Evolutionary conservation across 2,888 invertebrate species (phyloP).

Genomic region (Oscheius onirici): DNA sequence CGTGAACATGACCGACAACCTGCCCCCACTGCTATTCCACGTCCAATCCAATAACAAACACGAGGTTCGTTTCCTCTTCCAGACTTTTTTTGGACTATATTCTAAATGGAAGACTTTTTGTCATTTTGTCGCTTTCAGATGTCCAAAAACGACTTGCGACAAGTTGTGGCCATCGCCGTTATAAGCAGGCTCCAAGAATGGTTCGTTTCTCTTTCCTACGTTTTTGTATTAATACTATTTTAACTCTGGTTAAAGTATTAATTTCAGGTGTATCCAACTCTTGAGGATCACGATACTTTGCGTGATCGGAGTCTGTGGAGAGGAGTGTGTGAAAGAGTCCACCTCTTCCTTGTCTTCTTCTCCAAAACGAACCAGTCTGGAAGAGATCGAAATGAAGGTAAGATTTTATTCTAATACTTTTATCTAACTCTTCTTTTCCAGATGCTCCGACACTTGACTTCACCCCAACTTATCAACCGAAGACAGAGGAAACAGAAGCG

Average conservation of each 20-base stretch:
- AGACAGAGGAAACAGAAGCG: slow-evolving; percentile 50
- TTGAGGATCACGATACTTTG: slow-evolving; percentile 69
- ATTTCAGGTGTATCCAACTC: slow-evolving; percentile 65
- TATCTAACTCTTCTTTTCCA: slow-evolving; percentile 37
- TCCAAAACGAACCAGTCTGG: slow-evolving; percentile 36
- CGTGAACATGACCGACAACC: slow-evolving; percentile 30
- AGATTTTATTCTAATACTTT: background rate
- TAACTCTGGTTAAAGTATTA: background rate
- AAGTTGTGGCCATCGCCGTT: slow-evolving; percentile 32
- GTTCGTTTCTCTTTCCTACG: slow-evolving; percentile 21
- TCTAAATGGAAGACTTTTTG: background rate
- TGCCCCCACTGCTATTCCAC: slow-evolving; percentile 30
- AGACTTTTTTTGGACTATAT: background rate
- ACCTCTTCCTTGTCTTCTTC: background rate
- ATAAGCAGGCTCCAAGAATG: slow-evolving; percentile 32
- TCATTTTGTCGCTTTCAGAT: slow-evolving; percentile 29
- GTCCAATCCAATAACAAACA: slow-evolving; percentile 27
- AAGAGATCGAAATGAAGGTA: slow-evolving; percentile 54
- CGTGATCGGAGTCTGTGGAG: slow-evolving; percentile 63
- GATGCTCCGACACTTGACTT: slow-evolving; percentile 69
- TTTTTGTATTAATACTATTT: background rate
- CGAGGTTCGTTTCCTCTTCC: slow-evolving; percentile 9
- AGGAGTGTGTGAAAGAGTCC: slow-evolving; percentile 34
- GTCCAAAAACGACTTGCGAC: slow-evolving; percentile 29
- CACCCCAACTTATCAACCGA: slow-evolving; percentile 49